Percentiles rank a stretch among this genome's conserved stretches.
Conservation (phyloP, 2,888 invertebrate genomes). For the Zhuqinia jingwanae region DNA sequence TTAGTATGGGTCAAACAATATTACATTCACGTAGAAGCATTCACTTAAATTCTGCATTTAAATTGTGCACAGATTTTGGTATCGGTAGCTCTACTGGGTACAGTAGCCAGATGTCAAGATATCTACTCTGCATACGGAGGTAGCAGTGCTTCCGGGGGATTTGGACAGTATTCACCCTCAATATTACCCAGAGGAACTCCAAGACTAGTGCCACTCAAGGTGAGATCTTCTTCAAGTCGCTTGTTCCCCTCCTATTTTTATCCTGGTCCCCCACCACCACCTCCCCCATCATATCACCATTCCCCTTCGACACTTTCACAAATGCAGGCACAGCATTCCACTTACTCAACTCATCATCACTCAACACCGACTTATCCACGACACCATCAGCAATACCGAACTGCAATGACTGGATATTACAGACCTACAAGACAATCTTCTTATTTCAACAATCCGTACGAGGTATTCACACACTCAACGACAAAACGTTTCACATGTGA, state of each 20-base stretch:
- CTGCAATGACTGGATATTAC: conserved; percentile 54
- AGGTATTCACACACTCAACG: conserved; percentile 24
- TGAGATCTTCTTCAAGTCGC: conserved; percentile 54
- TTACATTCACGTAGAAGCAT: too few relatives aligned
- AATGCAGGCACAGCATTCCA: conserved; percentile 29
- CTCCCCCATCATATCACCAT: background rate
- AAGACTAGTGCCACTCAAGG: conserved; percentile 68
- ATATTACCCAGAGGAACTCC: conserved; percentile 35
- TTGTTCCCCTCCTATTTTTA: conserved; percentile 45
- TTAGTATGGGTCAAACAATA: background rate
- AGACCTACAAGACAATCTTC: conserved; percentile 59
- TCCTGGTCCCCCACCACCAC: conserved; percentile 34
- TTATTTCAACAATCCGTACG: conserved; percentile 26
- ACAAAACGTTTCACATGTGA: background rate
- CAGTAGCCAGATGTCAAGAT: conserved; percentile 53
- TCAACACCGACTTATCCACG: conserved; percentile 32
- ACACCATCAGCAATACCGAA: conserved; percentile 31
- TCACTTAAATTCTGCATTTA: background rate
- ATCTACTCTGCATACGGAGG: conserved; percentile 68
- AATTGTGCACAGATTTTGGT: conserved; percentile 48
- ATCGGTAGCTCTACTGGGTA: conserved; percentile 52
- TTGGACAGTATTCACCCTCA: conserved; percentile 30
- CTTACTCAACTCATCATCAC: conserved; percentile 24
- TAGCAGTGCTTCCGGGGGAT: conserved; percentile 17
- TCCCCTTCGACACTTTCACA: conserved; percentile 2